These are phyloP conservation scores for Nipponia nippon DNA, from an alignment of 2,113 vertebrate species.

Conservation along the genomic window DNA sequence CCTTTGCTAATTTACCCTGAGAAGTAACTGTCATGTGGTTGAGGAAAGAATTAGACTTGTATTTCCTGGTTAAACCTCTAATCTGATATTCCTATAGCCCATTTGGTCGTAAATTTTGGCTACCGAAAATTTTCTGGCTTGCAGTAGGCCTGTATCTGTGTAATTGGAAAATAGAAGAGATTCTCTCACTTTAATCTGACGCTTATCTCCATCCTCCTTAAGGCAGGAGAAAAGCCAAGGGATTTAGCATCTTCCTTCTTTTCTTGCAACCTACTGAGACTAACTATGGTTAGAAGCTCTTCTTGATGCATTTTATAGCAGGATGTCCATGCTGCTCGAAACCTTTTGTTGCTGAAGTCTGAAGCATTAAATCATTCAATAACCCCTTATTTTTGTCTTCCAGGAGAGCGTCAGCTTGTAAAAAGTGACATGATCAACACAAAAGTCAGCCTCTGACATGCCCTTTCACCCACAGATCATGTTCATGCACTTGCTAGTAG, in stretches of 20 bases:
- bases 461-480: slow-evolving; percentile 8
- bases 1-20: background rate
- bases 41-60: slow-evolving; percentile 4
- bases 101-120: slow-evolving; percentile 35
- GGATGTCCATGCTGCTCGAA: background rate
- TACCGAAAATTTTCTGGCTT: slow-evolving; percentile 29
- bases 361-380: slow-evolving; percentile 13
- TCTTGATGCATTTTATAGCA: slow-evolving; percentile 27
- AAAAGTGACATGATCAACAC: slow-evolving; percentile 13
- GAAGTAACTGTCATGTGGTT: background rate
- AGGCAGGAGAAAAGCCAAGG: slow-evolving; percentile 37
- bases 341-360: slow-evolving; percentile 6
- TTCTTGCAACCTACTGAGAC: slow-evolving; percentile 33
- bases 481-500: background rate
- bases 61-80: slow-evolving; percentile 17
- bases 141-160: background rate
- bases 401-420: slow-evolving; percentile 7
- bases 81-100: slow-evolving; percentile 18
- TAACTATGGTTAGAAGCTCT: slow-evolving; percentile 35
- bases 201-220: slow-evolving; percentile 50
- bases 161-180: slow-evolving; percentile 49
- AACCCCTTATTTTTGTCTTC: slow-evolving; percentile 29
- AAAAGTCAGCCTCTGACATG: slow-evolving; percentile 16
- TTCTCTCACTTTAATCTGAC: slow-evolving; percentile 38
- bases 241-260: slow-evolving; percentile 32